A percentile compares a stretch with the other conserved stretches of the same genome.
Conservation (phyloP, 2,888 invertebrate species). For the Pardosa pseudoannulata region DNA sequence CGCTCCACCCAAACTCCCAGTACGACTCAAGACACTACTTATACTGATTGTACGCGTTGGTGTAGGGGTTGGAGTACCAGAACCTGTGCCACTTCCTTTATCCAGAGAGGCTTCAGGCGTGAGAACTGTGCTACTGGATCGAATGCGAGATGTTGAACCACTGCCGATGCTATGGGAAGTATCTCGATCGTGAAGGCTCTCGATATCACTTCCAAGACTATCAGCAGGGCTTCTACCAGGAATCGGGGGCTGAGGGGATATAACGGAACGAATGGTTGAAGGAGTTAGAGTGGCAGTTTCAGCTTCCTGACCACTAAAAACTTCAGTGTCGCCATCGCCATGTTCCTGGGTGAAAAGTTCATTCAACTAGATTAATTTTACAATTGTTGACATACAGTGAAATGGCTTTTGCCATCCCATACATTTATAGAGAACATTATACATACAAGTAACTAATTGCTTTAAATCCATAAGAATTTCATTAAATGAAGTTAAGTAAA, state of each 20-base stretch:
- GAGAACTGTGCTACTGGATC: constrained; percentile 48
- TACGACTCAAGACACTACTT: constrained; percentile 73
- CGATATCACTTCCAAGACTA: constrained; percentile 67
- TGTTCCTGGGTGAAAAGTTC: constrained; percentile 54
- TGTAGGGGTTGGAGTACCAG: constrained; percentile 72
- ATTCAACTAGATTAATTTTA: no score
- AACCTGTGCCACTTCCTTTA: constrained; percentile 48
- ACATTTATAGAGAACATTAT: no score
- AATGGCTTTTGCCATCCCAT: no score
- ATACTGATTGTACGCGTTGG: constrained; percentile 74
- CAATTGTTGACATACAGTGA: no score
- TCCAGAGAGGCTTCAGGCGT: constrained; percentile 66
- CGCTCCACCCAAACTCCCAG: constrained; percentile 60
- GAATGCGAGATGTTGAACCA: constrained; percentile 37
- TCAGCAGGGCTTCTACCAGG: constrained; percentile 72
- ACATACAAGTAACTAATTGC: no score
- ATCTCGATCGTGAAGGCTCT: constrained; percentile 68
- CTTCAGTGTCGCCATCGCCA: constrained; percentile 59
- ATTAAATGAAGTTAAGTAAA: no score
- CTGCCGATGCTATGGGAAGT: constrained; percentile 24
- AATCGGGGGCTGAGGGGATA: constrained; percentile 64
- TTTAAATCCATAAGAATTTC: no score
- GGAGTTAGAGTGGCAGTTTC: constrained; percentile 72
- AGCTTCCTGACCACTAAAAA: constrained; percentile 69
- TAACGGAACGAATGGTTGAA: constrained; percentile 70